Conservation (phyloP, 2,888 invertebrate genomes). For the Ennomos quercinarius region DNA sequence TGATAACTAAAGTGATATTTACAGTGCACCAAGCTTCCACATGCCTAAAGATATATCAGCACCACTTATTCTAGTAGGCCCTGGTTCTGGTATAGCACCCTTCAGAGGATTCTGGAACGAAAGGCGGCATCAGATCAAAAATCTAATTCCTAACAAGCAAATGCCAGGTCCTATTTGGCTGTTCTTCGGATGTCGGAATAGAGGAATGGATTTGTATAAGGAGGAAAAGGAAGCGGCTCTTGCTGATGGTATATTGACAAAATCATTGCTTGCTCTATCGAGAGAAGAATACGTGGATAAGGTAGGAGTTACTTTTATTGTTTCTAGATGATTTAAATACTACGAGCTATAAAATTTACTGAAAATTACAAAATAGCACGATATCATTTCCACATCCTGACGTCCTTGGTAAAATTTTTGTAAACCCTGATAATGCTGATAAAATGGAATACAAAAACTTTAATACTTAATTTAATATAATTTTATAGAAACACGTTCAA, state of each 20-base stretch:
- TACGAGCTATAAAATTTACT: too few relatives aligned
- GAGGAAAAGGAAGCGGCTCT: constrained; percentile 91
- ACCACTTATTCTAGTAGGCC: constrained; percentile 95
- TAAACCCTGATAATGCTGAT: too few relatives aligned
- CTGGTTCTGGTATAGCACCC: constrained; percentile 97
- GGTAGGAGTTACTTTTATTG: constrained; percentile 71
- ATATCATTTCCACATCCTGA: too few relatives aligned
- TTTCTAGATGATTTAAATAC: too few relatives aligned
- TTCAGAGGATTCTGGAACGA: constrained; percentile 98
- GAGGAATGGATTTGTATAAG: constrained; percentile 91
- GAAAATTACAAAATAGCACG: too few relatives aligned
- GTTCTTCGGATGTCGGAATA: constrained; percentile 95
- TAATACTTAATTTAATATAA: background rate
- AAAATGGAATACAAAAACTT: too few relatives aligned
- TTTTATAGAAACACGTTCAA: constrained; percentile 95
- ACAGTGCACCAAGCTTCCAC: constrained; percentile 93
- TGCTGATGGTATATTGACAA: constrained; percentile 88
- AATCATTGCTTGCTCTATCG: constrained; percentile 92
- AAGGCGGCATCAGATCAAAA: constrained; percentile 69
- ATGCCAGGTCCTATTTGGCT: constrained; percentile 87
- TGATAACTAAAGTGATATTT: constrained; percentile 48
- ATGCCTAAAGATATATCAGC: constrained; percentile 90
- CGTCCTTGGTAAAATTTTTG: too few relatives aligned
- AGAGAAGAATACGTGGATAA: constrained; percentile 90
- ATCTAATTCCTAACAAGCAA: constrained; percentile 43